These are phyloP conservation scores for Gymnoscopelus microlampas DNA, from an alignment of 2,797 vertebrate species.

Conservation along the genomic window DNA sequence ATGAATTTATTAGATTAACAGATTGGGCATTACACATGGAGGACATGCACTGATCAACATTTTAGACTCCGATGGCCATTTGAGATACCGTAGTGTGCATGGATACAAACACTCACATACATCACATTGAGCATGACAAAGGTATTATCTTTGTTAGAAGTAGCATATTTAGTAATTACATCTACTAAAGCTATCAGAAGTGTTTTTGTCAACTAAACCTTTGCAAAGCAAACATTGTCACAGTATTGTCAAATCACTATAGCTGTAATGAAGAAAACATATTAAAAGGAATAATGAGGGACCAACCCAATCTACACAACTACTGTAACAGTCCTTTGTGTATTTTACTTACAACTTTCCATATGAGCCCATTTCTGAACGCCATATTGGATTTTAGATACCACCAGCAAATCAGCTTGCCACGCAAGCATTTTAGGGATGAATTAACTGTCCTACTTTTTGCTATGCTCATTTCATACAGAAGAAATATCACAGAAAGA, in stretches of 20 bases:
- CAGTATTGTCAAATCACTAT: slow-evolving; percentile 41
- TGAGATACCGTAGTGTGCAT: slow-evolving; percentile 24
- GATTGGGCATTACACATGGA: slow-evolving; percentile 47
- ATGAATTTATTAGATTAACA: slow-evolving; percentile 62
- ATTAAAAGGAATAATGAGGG: slow-evolving; percentile 15
- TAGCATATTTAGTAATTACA: neutral
- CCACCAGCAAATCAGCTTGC: neutral
- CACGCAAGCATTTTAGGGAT: too few relatives aligned
- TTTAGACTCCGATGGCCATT: slow-evolving; percentile 32
- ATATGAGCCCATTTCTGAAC: slow-evolving; percentile 5
- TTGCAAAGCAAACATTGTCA: slow-evolving; percentile 35
- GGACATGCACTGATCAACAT: slow-evolving; percentile 64
- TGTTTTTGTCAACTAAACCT: slow-evolving; percentile 6
- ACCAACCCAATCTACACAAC: neutral
- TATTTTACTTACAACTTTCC: slow-evolving; percentile 17
- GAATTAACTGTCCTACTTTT: too few relatives aligned
- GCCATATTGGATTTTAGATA: neutral
- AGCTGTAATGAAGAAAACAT: slow-evolving; percentile 27
- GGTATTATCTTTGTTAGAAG: slow-evolving; percentile 15
- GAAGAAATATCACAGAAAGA: too few relatives aligned
- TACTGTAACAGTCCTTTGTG: slow-evolving; percentile 50
- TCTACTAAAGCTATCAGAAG: neutral
- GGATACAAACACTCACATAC: slow-evolving; percentile 14
- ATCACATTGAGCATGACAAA: slow-evolving; percentile 34
- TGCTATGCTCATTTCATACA: too few relatives aligned